Evolutionary conservation across 2,888 invertebrate genomes (phyloP).

Genomic region (Scelioninae gen. 2): DNA sequence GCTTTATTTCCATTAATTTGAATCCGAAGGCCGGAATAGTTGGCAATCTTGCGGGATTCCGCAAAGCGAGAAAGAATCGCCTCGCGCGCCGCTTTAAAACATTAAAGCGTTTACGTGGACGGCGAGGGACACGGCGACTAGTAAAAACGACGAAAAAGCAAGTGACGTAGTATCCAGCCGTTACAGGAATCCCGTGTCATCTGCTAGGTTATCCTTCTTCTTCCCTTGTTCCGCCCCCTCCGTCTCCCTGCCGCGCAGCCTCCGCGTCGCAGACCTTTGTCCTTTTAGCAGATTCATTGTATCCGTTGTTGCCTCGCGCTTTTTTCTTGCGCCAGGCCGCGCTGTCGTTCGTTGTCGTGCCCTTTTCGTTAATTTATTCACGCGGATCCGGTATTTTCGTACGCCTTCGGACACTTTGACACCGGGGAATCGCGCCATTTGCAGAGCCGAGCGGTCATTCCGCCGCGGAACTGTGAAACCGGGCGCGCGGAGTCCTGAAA

Average conservation of each 20-base stretch:
- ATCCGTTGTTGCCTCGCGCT: conserved; percentile 59
- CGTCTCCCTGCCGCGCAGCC: conserved; percentile 27
- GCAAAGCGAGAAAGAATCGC: conserved; percentile 59
- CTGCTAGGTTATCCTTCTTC: conserved; percentile 64
- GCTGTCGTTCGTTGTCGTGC: conserved; percentile 35
- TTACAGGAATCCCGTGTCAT: conserved; percentile 69
- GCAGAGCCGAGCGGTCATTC: no score
- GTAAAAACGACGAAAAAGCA: conserved; percentile 63
- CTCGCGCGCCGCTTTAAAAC: conserved; percentile 61
- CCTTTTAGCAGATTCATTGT: conserved; percentile 64
- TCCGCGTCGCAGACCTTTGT: conserved; percentile 65
- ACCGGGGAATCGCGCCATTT: no score
- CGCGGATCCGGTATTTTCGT: neutral
- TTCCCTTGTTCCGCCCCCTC: conserved; percentile 37
- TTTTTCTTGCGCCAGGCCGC: conserved; percentile 42
- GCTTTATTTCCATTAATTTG: conserved; percentile 55
- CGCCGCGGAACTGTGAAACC: no score
- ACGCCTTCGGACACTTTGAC: neutral
- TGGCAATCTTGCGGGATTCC: conserved; percentile 55
- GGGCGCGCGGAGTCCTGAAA: no score
- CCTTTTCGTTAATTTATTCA: conserved; percentile 50
- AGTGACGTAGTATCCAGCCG: conserved; percentile 68
- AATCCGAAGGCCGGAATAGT: conserved; percentile 52
- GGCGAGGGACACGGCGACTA: conserved; percentile 56
- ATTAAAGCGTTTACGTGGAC: conserved; percentile 63